Evolutionary conservation across 2,888 invertebrate genomes (phyloP), one percentile per base, ranked within the genome.

Genomic region (Rotaria socialis): DNA sequence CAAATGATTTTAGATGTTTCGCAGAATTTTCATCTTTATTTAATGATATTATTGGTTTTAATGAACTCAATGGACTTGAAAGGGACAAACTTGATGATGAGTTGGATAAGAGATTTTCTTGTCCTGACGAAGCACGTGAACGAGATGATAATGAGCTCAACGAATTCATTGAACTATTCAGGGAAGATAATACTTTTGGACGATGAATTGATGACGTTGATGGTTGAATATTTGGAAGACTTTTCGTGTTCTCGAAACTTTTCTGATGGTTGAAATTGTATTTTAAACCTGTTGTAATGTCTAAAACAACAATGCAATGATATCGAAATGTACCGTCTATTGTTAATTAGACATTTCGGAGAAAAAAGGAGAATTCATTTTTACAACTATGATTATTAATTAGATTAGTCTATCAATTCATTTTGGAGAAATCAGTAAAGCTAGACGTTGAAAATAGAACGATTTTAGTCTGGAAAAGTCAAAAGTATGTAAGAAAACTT

Each of bases 131-230:
- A 14, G 47, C 80, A 80, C 47, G n/a, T 10, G 80, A 80, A 43
- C 80, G 80, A 19, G 80, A 80, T 22, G 80, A 80, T 22, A 35
- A 80, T 14, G 80, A 80, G n/a, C 10, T 47, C 10, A 80, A n/a
- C 3, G 80, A 80, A 24, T 47, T 80, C n/a, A 80, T n/a, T 47
- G 80, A 80, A 80, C 80, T 47, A 80, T 47, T 80, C 11, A 80
- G 14, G 14, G 80, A 80, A 24, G 27, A 35, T 0, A 16, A 14
- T n/a, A 27, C 7, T 67, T 67, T 67, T 7, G 67, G 0, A 19
- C 67, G 67, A 67, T 11, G 58, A 60, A 0, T 11, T 58, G n/a
- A 11, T 27, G 11, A 24, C n/a, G 35, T 35, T 60, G n/a, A 60
- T n/a, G 14, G 3, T 60, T 10, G 58, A 14, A 2, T 11, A 27